phyloP scores from a whole-genome alignment of 1,140 invertebrate species.

The Pseudomyrmex concolor region DNA sequence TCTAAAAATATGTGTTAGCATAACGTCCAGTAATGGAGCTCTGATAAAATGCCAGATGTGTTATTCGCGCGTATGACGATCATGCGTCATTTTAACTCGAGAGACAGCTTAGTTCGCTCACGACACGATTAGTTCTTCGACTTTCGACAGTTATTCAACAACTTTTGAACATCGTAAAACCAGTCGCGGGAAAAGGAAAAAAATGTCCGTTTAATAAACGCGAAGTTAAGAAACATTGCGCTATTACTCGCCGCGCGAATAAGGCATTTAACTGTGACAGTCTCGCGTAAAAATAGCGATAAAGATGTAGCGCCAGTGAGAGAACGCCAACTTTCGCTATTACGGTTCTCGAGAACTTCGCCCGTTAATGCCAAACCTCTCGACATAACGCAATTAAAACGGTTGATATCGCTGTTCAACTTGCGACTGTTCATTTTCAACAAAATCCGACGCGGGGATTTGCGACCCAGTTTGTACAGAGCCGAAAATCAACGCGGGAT shows the following conservation, averaged over 20 bases:
- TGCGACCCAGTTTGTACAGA: neutral
- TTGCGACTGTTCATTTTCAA: conserved; percentile 16
- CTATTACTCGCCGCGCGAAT: conserved; percentile 8
- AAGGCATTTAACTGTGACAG: conserved; percentile 28
- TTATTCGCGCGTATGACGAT: no score
- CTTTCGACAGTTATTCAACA: neutral
- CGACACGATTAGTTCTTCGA: conserved; percentile 14
- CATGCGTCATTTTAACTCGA: neutral
- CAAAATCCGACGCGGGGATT: neutral
- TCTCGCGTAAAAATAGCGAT: conserved; percentile 44
- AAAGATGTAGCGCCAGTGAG: conserved; percentile 7
- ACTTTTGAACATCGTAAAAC: no score
- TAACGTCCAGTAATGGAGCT: neutral
- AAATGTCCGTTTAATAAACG: conserved; percentile 34
- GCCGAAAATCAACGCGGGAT: neutral
- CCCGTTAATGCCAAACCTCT: conserved; percentile 24
- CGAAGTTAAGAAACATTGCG: conserved; percentile 29
- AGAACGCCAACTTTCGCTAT: conserved; percentile 29
- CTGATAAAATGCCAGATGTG: neutral
- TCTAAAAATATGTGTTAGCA: neutral
- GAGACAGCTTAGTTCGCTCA: neutral
- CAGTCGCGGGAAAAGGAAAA: neutral
- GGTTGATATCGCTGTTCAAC: conserved; percentile 4
- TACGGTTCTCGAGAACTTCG: conserved; percentile 36
- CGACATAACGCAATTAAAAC: conserved; percentile 36